Percentiles rank a stretch among this genome's conserved stretches.
Conservation (phyloP, 2,888 invertebrate genomes). For the Chrysolina haemoptera region DNA sequence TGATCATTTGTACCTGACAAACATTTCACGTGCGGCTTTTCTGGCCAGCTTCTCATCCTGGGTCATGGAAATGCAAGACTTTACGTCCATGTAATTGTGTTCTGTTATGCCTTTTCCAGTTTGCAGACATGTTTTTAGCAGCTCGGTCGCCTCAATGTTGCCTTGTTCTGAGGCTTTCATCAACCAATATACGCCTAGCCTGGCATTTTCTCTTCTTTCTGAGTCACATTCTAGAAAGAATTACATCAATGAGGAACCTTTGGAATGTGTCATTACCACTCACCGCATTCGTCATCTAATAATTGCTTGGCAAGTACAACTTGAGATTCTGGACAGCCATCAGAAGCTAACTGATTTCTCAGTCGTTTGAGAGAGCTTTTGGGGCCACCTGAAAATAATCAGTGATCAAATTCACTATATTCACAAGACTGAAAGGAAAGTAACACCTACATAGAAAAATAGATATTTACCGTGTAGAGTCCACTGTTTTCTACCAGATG, state of each 20-base stretch:
- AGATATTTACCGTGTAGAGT: conserved; percentile 76
- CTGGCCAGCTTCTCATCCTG: conserved; percentile 90
- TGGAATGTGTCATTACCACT: conserved; percentile 47
- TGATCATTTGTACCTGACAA: conserved; percentile 76
- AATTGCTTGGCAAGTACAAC: conserved; percentile 89
- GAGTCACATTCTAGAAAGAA: conserved; percentile 69
- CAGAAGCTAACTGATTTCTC: conserved; percentile 84
- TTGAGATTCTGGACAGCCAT: conserved; percentile 92
- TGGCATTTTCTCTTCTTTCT: conserved; percentile 83
- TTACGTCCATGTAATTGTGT: conserved; percentile 81
- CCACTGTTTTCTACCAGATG: conserved; percentile 83
- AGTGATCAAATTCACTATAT: neutral
- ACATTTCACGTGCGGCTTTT: conserved; percentile 89
- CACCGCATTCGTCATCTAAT: conserved; percentile 85
- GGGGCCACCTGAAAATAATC: conserved; percentile 73
- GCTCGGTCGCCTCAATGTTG: conserved; percentile 86
- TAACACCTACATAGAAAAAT: conserved; percentile 1
- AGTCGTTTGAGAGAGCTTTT: conserved; percentile 77
- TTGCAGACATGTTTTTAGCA: conserved; percentile 82
- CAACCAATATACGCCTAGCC: conserved; percentile 90
- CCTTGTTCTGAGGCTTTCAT: conserved; percentile 95
- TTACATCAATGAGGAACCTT: neutral
- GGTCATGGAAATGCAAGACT: conserved; percentile 86
- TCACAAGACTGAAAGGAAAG: neutral
- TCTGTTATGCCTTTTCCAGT: conserved; percentile 82